Evolutionary conservation across 1,140 invertebrate genomes (phyloP), one percentile per base, ranked within the genome.

Genomic region (Lepidurus packardi): DNA sequence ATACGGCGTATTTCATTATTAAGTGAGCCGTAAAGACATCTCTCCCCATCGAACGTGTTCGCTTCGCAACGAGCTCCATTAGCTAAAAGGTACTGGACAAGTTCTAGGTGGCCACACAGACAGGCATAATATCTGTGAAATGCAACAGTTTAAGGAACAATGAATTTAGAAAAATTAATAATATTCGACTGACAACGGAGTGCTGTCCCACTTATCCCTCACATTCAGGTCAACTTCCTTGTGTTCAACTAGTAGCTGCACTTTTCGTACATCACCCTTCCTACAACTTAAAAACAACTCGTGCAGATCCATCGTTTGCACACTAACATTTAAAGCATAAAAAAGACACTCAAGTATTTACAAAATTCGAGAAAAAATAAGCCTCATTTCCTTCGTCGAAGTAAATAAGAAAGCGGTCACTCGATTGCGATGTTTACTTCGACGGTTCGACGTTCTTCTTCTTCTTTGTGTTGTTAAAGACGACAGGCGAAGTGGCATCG

Each of bases 11-110:
- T 89, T 41, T 87, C 83, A 80, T 86, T 84, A 42, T 84, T 89
- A 42, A 89, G 82, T 41, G 88, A 88, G 24, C 88, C 88, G 82
- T 89, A 89, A 10, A 89, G 79, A 83, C 88, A 89, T 43, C 88
- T 81, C 82, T 89, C 88, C 2, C 88, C 88, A 83, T 89, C 88
- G 84, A 89, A 89, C 24, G 88, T 89, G 80, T 88, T 88, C 1
- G 87, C 86, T 80, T 89, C 88, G 85, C 88, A 89, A 74, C 84
- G 82, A 8, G 88, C 88, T 45, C 88, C 88, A 83, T 86, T 85
- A 75, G 85, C 85, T 11, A 89, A 82, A 8, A 89, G 81, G 82
- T 87, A 89, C 77, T 87, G 82, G 0, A 88, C 88, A 21, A 89
- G 73, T 43, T 86, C 84, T 47, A 82, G 80, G 82, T 89, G 88